Base-by-base conservation (phyloP, 1,140 invertebrate genomes). In the Pollicipes pollicipes region DNA sequence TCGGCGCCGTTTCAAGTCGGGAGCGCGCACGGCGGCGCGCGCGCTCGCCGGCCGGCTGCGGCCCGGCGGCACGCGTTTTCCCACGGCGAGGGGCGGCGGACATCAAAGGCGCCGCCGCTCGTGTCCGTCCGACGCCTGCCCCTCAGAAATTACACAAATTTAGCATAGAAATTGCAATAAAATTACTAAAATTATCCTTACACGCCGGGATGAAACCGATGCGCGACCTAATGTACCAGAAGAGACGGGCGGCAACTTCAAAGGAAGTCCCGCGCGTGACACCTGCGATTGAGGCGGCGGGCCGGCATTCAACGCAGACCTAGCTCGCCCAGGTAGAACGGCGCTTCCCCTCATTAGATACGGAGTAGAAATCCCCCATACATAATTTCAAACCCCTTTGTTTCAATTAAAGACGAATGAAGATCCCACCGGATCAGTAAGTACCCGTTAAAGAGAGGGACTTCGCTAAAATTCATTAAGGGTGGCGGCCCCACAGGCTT, bases 231-330 rank as follows among this genome's bases (percentile, higher is more conserved):
- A 58, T 58, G 45, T 58, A 58, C 45, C 45, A 58, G 45, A 58
- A 58, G 45, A 75, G 74, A 72, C 72, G 75, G 74, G 73, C 74
- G 75, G 72, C 73, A 73, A 27, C 66, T 75, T 72, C 74, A 76
- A 76, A 72, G 68, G 32, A 70, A 37, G 69, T 58, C 45, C 74
- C 73, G 74, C 75, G 75, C 75, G 75, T 75, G 74, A 75, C 75
- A 75, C 73, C 71, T 37, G 73, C 70, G 69, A 71, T 73, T 73
- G 75, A 71, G 71, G 75, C 72, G 68, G 10, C 45, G 35, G 45
- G 45, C 45, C 45, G 45, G 45, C 45, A 10, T 21, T 58, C 45
- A 58, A 2, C 17, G 17, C 45, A 58, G 10, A 58, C 45, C 17
- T 58, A 58, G 45, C 45, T 58, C 45, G 45, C 13, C 2, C 67